Evolutionary conservation across 64 coral and sea anemone species (phyloP).

Genomic region (Montipora foliosa): DNA sequence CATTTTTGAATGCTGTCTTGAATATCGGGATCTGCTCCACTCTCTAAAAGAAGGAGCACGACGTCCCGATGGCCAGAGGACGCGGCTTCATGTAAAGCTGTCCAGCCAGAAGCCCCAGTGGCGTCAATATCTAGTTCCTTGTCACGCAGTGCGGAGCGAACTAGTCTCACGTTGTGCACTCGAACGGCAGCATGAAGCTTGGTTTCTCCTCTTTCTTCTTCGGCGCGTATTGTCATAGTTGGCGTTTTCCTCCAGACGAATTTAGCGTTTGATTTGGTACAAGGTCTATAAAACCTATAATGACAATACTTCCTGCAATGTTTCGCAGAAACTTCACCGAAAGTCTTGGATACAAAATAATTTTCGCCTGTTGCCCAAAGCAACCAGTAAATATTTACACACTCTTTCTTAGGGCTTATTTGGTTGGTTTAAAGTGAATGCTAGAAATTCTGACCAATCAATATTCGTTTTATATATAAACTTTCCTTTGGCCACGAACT

Average conservation of each 20-base stretch:
- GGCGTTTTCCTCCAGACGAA: neutral
- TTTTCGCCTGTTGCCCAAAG: neutral
- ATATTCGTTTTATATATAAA: neutral
- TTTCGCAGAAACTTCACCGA: neutral
- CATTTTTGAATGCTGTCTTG: constrained; percentile 71
- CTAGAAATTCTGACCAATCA: constrained; percentile 36
- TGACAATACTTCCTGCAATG: neutral
- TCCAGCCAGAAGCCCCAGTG: constrained; percentile 58
- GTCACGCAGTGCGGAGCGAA: constrained; percentile 47
- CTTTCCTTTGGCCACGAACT: neutral
- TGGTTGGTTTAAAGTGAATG: neutral
- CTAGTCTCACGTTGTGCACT: constrained; percentile 53
- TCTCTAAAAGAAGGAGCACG: constrained; percentile 59
- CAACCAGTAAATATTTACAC: constrained; percentile 82
- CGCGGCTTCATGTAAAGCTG: constrained; percentile 77
- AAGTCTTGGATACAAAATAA: neutral
- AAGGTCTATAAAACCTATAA: neutral
- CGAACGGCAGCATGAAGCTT: constrained; percentile 73
- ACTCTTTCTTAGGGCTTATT: neutral
- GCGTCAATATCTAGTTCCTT: constrained; percentile 68
- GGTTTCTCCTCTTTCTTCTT: constrained; percentile 55
- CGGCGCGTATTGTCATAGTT: constrained; percentile 76
- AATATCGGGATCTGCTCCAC: constrained; percentile 70
- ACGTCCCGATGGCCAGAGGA: constrained; percentile 59
- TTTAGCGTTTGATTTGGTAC: neutral